These are phyloP conservation scores for Raillietiella orientalis DNA, from an alignment of 2,888 invertebrate genomes.

Conservation along the genomic window DNA sequence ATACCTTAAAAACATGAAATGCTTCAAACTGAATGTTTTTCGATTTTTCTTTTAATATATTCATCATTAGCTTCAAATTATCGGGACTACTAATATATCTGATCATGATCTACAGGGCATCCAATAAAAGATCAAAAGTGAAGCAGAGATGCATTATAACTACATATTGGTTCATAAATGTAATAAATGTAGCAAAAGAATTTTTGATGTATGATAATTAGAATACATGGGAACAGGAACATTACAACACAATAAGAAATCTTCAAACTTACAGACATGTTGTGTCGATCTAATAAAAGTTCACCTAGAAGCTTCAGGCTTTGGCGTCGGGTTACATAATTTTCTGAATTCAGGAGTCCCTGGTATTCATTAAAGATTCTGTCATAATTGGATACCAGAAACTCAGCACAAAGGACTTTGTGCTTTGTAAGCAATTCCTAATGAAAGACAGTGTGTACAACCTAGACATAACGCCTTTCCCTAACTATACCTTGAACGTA, in stretches of 20 bases:
- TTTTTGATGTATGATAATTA: slow-evolving; percentile 1
- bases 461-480: neutral
- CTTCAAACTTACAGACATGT: slow-evolving; percentile 47
- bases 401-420: slow-evolving; percentile 86
- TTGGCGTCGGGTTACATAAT: slow-evolving; percentile 95
- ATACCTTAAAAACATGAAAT: slow-evolving; percentile 98
- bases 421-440: slow-evolving; percentile 75
- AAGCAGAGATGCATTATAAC: no score
- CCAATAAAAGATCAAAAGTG: no score
- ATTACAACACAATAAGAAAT: slow-evolving; percentile 1
- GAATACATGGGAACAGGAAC: neutral
- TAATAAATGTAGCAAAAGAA: slow-evolving; percentile 1
- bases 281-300: slow-evolving; percentile 85
- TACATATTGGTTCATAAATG: slow-evolving; percentile 1
- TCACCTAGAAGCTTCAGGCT: slow-evolving; percentile 92
- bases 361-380: slow-evolving; percentile 81
- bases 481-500: slow-evolving; percentile 62
- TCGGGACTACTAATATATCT: slow-evolving; percentile 98
- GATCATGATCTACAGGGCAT: slow-evolving; percentile 63
- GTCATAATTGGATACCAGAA: slow-evolving; percentile 95
- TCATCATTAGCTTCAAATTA: slow-evolving; percentile 99
- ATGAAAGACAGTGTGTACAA: neutral
- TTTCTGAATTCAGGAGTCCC: slow-evolving; percentile 86
- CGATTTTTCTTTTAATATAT: slow-evolving; percentile 95
- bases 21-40: slow-evolving; percentile 99